Evolutionary conservation across 2,888 invertebrate species (phyloP), one percentile per base, ranked within the genome.

Genomic region (Agriopis aurantiaria): DNA sequence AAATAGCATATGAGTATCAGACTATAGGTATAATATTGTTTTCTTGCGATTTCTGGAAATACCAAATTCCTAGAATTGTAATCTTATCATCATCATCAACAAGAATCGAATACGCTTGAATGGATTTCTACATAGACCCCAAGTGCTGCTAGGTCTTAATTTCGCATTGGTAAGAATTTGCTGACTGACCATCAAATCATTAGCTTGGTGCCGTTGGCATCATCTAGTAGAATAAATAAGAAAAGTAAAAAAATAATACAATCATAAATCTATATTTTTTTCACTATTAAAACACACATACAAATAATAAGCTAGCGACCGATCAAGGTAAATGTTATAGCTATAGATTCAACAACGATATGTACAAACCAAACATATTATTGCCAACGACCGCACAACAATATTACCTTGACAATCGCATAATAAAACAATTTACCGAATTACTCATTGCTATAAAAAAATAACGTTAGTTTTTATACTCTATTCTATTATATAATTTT

Each of bases 1-100:
- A 60, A 68, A 45, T 57, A 65, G 62, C 64, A 66, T n/a, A n/a
- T 46, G 46, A 48, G 46, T 58, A 14, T 12, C 46, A 23, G 61
- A 52, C 14, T 53, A 49, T 46, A 5, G 46, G 45, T 23, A 33
- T 23, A 23, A 33, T 33, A 12, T 46, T 46, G 33, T 45, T 57
- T 17, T 45, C 43, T 17, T 43, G 57, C n/a, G 10, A 41, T 10
- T 57, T 43, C 57, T 57, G 14, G 45, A 43, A 57, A 57, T 14
- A 41, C 56, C 9, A 7, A n/a, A 41, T 41, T 41, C 56, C 0
- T 14, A 56, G 56, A 56, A 56, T 7, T 56, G 3, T 41, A 41
- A 56, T 14, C 14, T 56, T 41, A 41, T 41, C 14, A 49, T 7
- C 49, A n/a, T 49, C 6, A 49, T 14, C 14, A 49, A 49, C 7